Percentiles rank a stretch among this genome's conserved stretches.
Conservation (phyloP, 1,140 invertebrate species). For the Sinonovacula constricta region DNA sequence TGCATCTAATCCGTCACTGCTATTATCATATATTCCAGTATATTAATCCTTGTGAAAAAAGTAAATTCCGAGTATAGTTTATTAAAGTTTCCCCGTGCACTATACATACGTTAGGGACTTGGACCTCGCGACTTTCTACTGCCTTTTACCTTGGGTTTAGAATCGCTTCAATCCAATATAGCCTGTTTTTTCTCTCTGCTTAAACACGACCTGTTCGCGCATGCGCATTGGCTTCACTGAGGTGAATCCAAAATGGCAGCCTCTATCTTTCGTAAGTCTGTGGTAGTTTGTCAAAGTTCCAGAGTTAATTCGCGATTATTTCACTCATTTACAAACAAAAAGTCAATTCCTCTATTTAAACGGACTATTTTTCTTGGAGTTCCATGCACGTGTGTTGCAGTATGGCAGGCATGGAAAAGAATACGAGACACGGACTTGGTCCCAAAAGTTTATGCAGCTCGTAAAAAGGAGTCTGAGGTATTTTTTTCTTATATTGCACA, state of each 20-base stretch:
- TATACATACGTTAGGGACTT: too few species aligned
- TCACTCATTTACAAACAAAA: not conserved
- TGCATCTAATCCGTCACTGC: too few species aligned
- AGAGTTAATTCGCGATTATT: constrained; percentile 25
- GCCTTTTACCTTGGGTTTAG: too few species aligned
- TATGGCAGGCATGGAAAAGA: constrained; percentile 25
- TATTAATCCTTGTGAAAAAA: too few species aligned
- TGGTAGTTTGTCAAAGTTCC: constrained; percentile 10
- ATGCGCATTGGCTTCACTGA: constrained; percentile 36
- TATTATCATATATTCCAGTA: too few species aligned
- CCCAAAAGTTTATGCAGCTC: constrained; percentile 43
- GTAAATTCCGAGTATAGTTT: too few species aligned
- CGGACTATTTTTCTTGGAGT: constrained; percentile 21
- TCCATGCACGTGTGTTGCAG: constrained; percentile 32
- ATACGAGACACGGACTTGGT: constrained; percentile 11
- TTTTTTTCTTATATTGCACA: too few species aligned
- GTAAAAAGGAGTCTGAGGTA: constrained; percentile 11
- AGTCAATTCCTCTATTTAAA: not conserved
- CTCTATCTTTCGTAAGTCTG: constrained; percentile 19
- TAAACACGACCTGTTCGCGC: constrained; percentile 47
- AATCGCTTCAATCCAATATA: too few species aligned
- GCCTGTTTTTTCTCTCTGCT: too few species aligned
- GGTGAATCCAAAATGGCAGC: constrained; percentile 31
- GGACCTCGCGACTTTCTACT: too few species aligned
- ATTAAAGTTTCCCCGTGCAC: too few species aligned